Conservation (phyloP, 2,113 vertebrate species). For the Pteropus alecto region DNA sequence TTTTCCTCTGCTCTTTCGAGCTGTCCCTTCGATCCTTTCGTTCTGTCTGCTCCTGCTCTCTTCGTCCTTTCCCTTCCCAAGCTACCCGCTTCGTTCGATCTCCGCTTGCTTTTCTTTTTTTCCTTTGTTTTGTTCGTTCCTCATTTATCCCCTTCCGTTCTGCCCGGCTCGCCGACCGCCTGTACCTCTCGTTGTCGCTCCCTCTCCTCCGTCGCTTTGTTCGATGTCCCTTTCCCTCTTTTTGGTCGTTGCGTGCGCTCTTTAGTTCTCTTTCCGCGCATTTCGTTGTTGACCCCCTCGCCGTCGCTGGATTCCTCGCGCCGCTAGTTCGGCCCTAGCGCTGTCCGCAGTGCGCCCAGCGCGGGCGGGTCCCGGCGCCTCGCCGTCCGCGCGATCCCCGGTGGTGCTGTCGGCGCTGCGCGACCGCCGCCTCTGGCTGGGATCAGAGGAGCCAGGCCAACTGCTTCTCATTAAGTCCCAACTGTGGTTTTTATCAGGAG, state of each 20-base stretch:
- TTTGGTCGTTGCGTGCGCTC: too few relatives aligned
- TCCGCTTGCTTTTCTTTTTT: background rate
- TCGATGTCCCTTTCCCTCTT: background rate
- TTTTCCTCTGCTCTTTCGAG: background rate
- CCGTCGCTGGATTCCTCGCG: background rate
- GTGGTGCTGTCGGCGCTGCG: conserved; percentile 24
- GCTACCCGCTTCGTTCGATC: conserved; percentile 45
- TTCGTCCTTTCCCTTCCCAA: background rate
- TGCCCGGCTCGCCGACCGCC: background rate
- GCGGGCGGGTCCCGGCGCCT: background rate
- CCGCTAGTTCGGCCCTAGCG: background rate
- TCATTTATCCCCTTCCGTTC: background rate
- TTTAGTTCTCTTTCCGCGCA: background rate
- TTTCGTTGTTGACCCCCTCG: conserved; percentile 31
- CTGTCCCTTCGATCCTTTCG: background rate
- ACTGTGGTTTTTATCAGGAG: conserved; percentile 78
- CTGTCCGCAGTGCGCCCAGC: background rate
- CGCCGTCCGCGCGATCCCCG: background rate
- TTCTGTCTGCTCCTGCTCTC: background rate
- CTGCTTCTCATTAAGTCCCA: conserved; percentile 79
- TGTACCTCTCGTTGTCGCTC: background rate
- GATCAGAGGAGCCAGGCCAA: conserved; percentile 75
- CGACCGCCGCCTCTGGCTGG: conserved; percentile 67
- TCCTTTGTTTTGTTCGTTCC: background rate
- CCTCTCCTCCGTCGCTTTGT: background rate